A percentile compares a stretch with the other conserved stretches of the same genome.
phyloP scores from a whole-genome alignment of 2,113 vertebrate species.

The Dicerorhinus sumatrensis region DNA sequence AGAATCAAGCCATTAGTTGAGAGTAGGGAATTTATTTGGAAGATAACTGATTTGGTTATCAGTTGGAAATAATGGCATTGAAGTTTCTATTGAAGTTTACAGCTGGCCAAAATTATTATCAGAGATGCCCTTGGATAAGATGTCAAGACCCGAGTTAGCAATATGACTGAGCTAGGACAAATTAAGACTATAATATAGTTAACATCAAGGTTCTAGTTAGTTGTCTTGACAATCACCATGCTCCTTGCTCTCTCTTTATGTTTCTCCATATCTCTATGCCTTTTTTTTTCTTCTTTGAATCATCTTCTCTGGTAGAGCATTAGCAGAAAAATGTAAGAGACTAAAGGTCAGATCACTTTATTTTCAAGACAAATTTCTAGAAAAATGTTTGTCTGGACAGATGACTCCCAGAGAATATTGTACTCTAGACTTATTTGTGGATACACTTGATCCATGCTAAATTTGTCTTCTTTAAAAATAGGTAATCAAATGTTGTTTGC shows the following conservation, averaged over 20 bases:
- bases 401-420: background rate
- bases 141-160: background rate
- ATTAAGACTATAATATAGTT: background rate
- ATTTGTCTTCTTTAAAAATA: slow-evolving; percentile 14
- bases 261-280: background rate
- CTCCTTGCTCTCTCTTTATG: background rate
- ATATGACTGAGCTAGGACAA: background rate
- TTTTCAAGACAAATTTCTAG: slow-evolving; percentile 27
- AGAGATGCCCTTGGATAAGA: background rate
- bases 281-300: background rate
- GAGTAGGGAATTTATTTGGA: background rate
- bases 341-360: background rate
- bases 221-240: background rate
- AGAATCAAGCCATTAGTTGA: background rate
- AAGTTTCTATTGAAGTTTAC: background rate
- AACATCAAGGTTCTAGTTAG: background rate
- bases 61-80: background rate
- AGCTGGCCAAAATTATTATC: background rate
- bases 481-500: slow-evolving; percentile 23
- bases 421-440: background rate
- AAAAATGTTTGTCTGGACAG: background rate
- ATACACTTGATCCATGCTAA: background rate
- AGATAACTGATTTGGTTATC: background rate
- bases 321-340: background rate
- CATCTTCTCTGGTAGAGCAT: background rate